Base-by-base conservation (phyloP, 2,888 invertebrate species). In the Meteorus colon region DNA sequence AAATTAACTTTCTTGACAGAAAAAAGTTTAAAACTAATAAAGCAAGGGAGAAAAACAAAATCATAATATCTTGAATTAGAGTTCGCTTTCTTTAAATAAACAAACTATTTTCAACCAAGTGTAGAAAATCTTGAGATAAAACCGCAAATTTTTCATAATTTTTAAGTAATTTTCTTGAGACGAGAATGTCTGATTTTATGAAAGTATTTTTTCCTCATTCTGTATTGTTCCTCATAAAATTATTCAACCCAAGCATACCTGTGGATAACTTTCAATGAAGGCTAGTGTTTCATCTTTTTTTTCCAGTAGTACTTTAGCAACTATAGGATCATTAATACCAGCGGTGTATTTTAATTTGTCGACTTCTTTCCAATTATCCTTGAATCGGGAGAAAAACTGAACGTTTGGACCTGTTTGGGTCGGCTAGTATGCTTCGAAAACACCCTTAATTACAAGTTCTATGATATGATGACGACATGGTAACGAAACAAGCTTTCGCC, bases 311-410 rank as follows among this genome's bases (percentile, higher is more conserved):
- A 29, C 16, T 16, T 10, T 48, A 24, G 73, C 62, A 4, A 68
- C 76, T 29, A 4, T 62, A 60, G 45, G 29, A 72, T 76, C 73
- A 1, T 73, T 62, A 14, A 76, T 66, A 27, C 73, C 76, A 68
- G 67, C 67, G 45, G 41, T 63, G 66, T 73, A 76, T 34, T 69
- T 34, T 6, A 51, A 29, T 55, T 73, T 68, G 62, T 76, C 73
- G 62, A 76, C 68, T 2, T 48, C 2, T 12, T 68, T 51, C 76
- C 76, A 76, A 6, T 2, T 4, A 8, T 55, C 19, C 34, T 73
- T 59, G 37, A 69, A 69, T 41, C 51, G 69, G 55, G 6, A 0
- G n/a, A 48, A 69, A 51, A 69, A 24, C 31, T 10, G 55, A 1
- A 69, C 68, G 8, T 69, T 29, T 41, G 68, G 68, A 48, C 68